Percentiles rank a stretch among this genome's conserved stretches.
phyloP scores from a whole-genome alignment of 2,888 invertebrate genomes.

The Chrysodeixis includens region DNA sequence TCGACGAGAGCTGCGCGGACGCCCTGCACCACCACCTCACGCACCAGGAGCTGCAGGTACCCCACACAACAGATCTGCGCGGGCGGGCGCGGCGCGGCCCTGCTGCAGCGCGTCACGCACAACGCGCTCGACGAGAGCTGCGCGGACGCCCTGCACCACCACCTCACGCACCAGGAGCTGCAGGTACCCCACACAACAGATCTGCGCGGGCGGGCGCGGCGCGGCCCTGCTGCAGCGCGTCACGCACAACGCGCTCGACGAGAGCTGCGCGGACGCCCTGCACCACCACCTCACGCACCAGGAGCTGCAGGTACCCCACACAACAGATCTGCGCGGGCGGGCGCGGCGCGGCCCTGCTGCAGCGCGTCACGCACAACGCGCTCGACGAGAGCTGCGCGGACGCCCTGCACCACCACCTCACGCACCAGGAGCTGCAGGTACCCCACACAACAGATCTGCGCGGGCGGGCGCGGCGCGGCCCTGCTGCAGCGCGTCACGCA shows the following conservation, averaged over 20 bases:
- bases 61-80: too few relatives aligned
- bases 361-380: slow-evolving; percentile 93
- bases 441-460: too few relatives aligned
- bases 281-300: slow-evolving; percentile 94
- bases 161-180: slow-evolving; percentile 95
- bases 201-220: slow-evolving; percentile 98
- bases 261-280: slow-evolving; percentile 94
- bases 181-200: too few relatives aligned
- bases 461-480: slow-evolving; percentile 98
- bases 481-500: slow-evolving; percentile 95
- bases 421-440: too few relatives aligned
- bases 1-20: slow-evolving; percentile 93
- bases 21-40: slow-evolving; percentile 93
- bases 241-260: slow-evolving; percentile 92
- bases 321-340: too few relatives aligned
- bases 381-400: slow-evolving; percentile 93
- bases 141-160: slow-evolving; percentile 93
- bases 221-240: slow-evolving; percentile 96
- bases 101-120: slow-evolving; percentile 94
- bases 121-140: slow-evolving; percentile 91
- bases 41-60: too few relatives aligned
- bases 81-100: slow-evolving; percentile 97
- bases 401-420: slow-evolving; percentile 93
- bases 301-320: too few relatives aligned
- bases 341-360: slow-evolving; percentile 96